These are phyloP conservation scores for Cotesia chilonis DNA, from an alignment of 1,140 invertebrate species.

Conservation along the genomic window DNA sequence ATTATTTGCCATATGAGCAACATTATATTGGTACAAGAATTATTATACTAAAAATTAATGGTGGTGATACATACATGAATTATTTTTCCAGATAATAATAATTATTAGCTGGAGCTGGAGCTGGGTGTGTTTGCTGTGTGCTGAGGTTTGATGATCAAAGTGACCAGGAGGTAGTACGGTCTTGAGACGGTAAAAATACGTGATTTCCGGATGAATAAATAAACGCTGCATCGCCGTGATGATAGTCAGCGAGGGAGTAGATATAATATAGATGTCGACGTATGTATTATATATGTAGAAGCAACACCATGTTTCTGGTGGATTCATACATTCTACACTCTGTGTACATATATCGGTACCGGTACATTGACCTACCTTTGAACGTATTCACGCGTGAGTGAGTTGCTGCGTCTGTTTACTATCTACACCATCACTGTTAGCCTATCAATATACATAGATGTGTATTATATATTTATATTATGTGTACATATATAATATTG, in stretches of 20 bases:
- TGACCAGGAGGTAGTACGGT: not conserved
- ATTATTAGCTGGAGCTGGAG: not conserved
- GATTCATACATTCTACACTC: not conserved
- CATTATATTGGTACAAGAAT: too few species aligned
- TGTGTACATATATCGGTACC: slow-evolving; percentile 1
- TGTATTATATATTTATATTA: too few species aligned
- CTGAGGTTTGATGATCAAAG: slow-evolving; percentile 31
- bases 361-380: slow-evolving; percentile 36
- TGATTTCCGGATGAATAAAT: slow-evolving; percentile 33
- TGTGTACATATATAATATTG: not conserved
- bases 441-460: too few species aligned
- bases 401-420: not conserved
- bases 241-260: slow-evolving; percentile 15
- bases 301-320: not conserved
- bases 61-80: too few species aligned
- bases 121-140: not conserved
- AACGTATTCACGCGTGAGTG: slow-evolving; percentile 32
- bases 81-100: too few species aligned
- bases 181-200: slow-evolving; percentile 19
- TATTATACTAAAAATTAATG: too few species aligned
- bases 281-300: not conserved
- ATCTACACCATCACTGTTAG: too few species aligned
- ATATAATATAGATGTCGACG: not conserved
- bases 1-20: too few species aligned
- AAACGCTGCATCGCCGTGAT: not conserved